Conservation (phyloP, 1,140 invertebrate genomes). For the Elysia chlorotica region DNA sequence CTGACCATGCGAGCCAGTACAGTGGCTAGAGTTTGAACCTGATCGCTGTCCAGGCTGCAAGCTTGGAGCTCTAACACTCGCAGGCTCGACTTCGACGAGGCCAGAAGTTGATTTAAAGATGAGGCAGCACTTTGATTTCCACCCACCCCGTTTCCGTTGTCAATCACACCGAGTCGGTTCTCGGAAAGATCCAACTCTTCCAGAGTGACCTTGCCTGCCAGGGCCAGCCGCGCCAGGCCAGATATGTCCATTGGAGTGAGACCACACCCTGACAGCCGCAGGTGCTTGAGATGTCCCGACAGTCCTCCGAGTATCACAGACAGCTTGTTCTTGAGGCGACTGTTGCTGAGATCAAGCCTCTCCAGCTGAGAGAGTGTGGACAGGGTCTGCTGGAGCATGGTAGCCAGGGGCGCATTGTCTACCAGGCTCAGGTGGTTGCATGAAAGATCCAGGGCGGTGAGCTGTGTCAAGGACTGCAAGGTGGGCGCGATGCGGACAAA, state of each 20-base stretch:
- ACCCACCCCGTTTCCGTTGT: too few relatives aligned
- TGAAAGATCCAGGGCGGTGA: slow-evolving; percentile 48
- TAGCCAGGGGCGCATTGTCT: slow-evolving; percentile 25
- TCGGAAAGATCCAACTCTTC: slow-evolving; percentile 46
- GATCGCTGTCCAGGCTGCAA: too few relatives aligned
- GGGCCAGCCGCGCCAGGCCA: slow-evolving; percentile 32
- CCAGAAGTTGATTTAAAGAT: too few relatives aligned
- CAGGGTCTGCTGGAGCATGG: slow-evolving; percentile 30
- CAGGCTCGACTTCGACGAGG: too few relatives aligned
- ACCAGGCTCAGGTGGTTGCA: slow-evolving; percentile 47
- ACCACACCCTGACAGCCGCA: slow-evolving; percentile 43
- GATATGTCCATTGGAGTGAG: slow-evolving; percentile 38
- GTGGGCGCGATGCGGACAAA: slow-evolving; percentile 37
- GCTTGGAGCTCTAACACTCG: too few relatives aligned
- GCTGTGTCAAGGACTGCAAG: slow-evolving; percentile 33
- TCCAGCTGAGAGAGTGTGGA: slow-evolving; percentile 27
- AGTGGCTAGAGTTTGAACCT: too few relatives aligned
- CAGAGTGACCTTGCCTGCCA: slow-evolving; percentile 34
- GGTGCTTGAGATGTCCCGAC: slow-evolving; percentile 34
- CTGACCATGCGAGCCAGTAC: too few relatives aligned
- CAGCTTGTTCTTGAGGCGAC: slow-evolving; percentile 39
- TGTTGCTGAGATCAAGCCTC: slow-evolving; percentile 51
- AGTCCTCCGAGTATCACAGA: slow-evolving; percentile 32
- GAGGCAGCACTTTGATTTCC: too few relatives aligned
- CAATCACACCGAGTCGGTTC: too few relatives aligned